A percentile compares a stretch with the other conserved stretches of the same genome.
phyloP scores from a whole-genome alignment of 2,797 vertebrate genomes.

The Sphenopsis melanotis region DNA sequence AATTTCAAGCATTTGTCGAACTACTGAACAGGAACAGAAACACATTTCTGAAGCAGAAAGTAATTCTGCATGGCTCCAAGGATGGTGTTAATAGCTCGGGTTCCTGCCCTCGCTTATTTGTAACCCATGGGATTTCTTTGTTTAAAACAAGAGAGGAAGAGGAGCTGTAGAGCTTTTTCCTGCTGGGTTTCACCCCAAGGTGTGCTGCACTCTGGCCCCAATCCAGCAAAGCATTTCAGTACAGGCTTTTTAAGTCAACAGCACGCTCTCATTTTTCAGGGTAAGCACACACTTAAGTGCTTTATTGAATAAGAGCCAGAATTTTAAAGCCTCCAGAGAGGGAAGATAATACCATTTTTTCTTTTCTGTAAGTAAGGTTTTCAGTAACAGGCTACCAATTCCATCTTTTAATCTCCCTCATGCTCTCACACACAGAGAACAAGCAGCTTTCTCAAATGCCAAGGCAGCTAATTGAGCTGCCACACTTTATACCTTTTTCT shows the following conservation, averaged over 20 bases:
- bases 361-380: slow-evolving; percentile 36
- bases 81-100: neutral
- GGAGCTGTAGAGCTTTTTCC: neutral
- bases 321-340: slow-evolving; percentile 43
- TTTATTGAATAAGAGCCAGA: slow-evolving; percentile 54
- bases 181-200: slow-evolving; percentile 24
- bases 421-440: neutral
- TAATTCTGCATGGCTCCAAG: neutral
- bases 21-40: slow-evolving; percentile 33
- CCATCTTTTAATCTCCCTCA: slow-evolving; percentile 21
- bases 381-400: slow-evolving; percentile 39
- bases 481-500: slow-evolving; percentile 63
- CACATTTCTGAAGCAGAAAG: neutral
- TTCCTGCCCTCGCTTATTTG: neutral
- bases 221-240: slow-evolving; percentile 30
- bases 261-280: slow-evolving; percentile 41
- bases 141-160: neutral
- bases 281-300: slow-evolving; percentile 52
- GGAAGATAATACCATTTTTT: slow-evolving; percentile 50
- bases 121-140: neutral
- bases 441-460: slow-evolving; percentile 40
- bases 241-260: slow-evolving; percentile 41
- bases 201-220: slow-evolving; percentile 18
- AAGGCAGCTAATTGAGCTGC: neutral
- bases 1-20: slow-evolving; percentile 11